Conservation (phyloP, 2,113 vertebrate species). For the Gyps fulvus region DNA sequence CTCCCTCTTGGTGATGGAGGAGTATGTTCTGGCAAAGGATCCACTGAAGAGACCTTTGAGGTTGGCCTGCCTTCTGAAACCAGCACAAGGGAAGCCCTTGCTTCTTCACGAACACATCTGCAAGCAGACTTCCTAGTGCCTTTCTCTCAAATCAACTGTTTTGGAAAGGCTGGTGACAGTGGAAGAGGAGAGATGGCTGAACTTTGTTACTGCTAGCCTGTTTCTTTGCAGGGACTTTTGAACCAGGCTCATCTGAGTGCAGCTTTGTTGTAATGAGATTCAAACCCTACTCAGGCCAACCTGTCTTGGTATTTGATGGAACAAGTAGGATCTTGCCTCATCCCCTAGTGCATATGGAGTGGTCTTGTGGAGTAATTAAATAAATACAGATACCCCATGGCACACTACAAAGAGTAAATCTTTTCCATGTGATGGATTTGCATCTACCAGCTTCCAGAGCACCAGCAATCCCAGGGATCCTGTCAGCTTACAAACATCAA, state of each 20-base stretch:
- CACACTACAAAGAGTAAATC: background rate
- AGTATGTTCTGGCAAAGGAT: slow-evolving; percentile 69
- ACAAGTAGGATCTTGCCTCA: background rate
- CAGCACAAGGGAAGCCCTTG: slow-evolving; percentile 36
- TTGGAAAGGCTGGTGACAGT: background rate
- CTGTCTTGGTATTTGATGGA: background rate
- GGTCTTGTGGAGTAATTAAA: slow-evolving; percentile 7
- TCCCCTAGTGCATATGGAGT: slow-evolving; percentile 31
- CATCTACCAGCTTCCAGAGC: slow-evolving; percentile 30
- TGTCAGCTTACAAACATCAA: background rate
- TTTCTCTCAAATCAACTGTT: background rate
- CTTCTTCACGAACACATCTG: background rate
- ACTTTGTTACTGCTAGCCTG: background rate
- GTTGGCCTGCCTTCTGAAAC: slow-evolving; percentile 25
- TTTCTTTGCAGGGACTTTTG: slow-evolving; percentile 1
- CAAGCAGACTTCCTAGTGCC: background rate
- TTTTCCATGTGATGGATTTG: background rate
- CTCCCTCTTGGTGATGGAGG: slow-evolving; percentile 62
- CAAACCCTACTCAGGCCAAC: background rate
- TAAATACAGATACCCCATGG: background rate
- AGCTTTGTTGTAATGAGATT: background rate
- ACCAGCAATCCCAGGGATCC: background rate
- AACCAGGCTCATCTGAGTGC: background rate
- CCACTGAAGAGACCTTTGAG: slow-evolving; percentile 55
- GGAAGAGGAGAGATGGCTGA: background rate